These are phyloP conservation scores for Conistra vaccinii DNA, from an alignment of 2,888 invertebrate species.

Conservation along the genomic window DNA sequence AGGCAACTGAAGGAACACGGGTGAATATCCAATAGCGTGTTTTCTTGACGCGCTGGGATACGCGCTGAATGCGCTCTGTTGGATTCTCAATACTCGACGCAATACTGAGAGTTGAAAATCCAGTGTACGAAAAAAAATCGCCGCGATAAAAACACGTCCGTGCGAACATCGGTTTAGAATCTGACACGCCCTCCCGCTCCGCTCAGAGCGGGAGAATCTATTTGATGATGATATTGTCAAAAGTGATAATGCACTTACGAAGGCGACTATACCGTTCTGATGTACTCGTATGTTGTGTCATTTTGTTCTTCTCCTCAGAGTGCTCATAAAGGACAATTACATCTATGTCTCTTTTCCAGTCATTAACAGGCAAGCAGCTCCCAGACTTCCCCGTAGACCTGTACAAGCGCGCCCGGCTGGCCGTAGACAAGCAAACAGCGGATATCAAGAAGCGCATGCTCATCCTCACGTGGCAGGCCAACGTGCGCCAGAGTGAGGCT, in stretches of 20 bases:
- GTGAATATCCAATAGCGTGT: too few species aligned
- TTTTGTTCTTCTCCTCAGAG: background rate
- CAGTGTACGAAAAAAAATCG: too few species aligned
- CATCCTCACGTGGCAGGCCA: constrained; percentile 81
- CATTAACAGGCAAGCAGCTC: constrained; percentile 76
- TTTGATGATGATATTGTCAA: background rate
- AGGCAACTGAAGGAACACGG: too few species aligned
- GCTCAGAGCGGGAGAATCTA: too few species aligned
- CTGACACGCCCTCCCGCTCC: too few species aligned
- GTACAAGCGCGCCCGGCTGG: constrained; percentile 77
- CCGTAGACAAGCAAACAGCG: constrained; percentile 81
- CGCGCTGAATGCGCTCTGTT: too few species aligned
- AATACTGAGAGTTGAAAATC: too few species aligned
- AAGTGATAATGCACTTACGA: background rate
- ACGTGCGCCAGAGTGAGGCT: constrained; percentile 84
- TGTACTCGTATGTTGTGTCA: background rate
- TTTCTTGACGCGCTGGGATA: too few species aligned
- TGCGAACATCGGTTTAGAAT: too few species aligned
- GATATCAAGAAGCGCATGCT: constrained; percentile 83
- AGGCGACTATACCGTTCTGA: background rate
- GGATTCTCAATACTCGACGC: too few species aligned
- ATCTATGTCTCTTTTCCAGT: constrained; percentile 65
- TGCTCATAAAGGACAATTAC: background rate
- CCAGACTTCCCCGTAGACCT: constrained; percentile 80
- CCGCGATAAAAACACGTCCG: too few species aligned